A percentile compares a stretch with the other conserved stretches of the same genome.
Conservation (phyloP, 2,113 vertebrate species). For the Onychorhynchus coronatus region DNA sequence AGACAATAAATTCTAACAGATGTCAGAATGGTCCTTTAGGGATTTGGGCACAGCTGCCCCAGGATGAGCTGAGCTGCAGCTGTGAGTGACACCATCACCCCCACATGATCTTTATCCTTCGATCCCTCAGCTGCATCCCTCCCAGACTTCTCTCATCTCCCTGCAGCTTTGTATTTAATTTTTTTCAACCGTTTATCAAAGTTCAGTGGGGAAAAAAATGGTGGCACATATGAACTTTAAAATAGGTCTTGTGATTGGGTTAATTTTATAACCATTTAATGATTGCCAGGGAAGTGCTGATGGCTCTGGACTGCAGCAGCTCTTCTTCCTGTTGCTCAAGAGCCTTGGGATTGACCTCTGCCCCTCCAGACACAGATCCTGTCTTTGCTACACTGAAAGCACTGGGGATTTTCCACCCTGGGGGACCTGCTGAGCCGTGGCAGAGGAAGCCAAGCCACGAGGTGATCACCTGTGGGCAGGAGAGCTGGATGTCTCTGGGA, state of each 20-base stretch:
- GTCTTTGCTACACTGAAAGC: neutral
- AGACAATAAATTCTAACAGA: neutral
- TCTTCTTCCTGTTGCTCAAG: constrained; percentile 46
- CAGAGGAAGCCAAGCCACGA: neutral
- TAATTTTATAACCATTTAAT: constrained; percentile 74
- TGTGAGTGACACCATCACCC: neutral
- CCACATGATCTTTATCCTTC: neutral
- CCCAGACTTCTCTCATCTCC: neutral
- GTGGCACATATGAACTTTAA: neutral
- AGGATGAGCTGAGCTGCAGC: neutral
- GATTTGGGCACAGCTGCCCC: neutral
- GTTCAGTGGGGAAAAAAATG: constrained; percentile 14
- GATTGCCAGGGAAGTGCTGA: constrained; percentile 35
- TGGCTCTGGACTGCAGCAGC: neutral
- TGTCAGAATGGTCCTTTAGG: neutral
- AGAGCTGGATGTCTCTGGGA: neutral
- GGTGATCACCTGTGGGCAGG: neutral
- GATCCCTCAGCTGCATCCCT: neutral
- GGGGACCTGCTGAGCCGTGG: neutral
- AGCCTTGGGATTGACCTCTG: constrained; percentile 7
- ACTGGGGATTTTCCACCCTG: neutral
- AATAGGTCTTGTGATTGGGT: constrained; percentile 59
- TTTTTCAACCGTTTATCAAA: constrained; percentile 45
- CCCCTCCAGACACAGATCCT: neutral
- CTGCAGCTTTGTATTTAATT: neutral